These are phyloP conservation scores for Perca fluviatilis DNA, from an alignment of 2,113 vertebrate genomes.

Conservation along the genomic window DNA sequence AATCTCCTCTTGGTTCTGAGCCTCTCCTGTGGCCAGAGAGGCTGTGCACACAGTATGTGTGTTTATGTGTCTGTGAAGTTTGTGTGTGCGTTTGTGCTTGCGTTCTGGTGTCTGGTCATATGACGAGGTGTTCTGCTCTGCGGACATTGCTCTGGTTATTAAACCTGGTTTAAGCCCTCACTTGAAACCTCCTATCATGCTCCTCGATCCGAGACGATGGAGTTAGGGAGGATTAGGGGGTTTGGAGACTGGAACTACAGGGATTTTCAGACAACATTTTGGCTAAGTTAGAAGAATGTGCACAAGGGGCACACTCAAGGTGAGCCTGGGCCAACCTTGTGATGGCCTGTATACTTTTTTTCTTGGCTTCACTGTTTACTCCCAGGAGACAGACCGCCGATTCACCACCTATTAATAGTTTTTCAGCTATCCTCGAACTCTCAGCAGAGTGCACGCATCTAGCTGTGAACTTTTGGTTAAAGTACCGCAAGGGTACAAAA, in stretches of 20 bases:
- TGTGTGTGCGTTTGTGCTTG: constrained; percentile 22
- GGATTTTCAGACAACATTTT: constrained; percentile 62
- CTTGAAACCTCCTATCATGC: constrained; percentile 77
- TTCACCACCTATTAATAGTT: constrained; percentile 23
- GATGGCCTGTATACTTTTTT: constrained; percentile 4
- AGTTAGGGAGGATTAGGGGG: constrained; percentile 77
- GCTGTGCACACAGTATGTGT: constrained; percentile 20
- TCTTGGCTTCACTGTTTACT: constrained; percentile 20
- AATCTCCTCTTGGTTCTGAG: constrained; percentile 75
- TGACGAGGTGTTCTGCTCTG: constrained; percentile 71
- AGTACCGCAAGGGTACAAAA: constrained; percentile 4
- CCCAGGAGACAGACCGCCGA: constrained; percentile 10
- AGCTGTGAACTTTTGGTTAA: constrained; percentile 8
- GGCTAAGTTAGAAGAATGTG: constrained; percentile 62
- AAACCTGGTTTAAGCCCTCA: constrained; percentile 78
- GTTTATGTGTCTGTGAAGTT: constrained; percentile 31
- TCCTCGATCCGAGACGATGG: constrained; percentile 72
- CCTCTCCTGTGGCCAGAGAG: constrained; percentile 59
- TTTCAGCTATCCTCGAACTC: constrained; percentile 28
- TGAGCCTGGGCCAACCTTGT: constrained; percentile 36
- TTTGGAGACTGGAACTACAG: constrained; percentile 68
- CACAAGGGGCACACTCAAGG: constrained; percentile 27
- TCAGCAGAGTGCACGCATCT: constrained; percentile 7
- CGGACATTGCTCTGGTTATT: constrained; percentile 76
- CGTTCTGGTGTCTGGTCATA: constrained; percentile 70